These are phyloP conservation scores for Erythrocercus mccallii DNA, from an alignment of 2,113 vertebrate genomes.

Conservation along the genomic window DNA sequence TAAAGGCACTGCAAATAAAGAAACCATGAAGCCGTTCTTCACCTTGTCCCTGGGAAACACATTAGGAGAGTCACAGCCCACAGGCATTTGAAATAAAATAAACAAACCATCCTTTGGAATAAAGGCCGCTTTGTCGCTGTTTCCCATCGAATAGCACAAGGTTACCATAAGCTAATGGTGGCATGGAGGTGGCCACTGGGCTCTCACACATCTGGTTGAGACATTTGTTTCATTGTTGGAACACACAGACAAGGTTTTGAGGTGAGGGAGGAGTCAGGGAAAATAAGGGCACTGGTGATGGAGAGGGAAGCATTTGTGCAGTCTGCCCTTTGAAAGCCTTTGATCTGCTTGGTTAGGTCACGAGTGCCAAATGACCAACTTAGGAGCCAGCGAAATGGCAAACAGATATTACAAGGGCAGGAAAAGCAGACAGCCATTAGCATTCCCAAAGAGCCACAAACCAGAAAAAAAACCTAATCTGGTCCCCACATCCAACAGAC, in stretches of 20 bases:
- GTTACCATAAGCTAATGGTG: background rate
- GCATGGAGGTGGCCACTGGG: background rate
- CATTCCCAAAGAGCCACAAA: constrained; percentile 64
- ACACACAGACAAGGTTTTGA: background rate
- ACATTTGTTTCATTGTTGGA: background rate
- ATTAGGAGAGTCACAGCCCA: constrained; percentile 28
- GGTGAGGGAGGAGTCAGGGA: constrained; percentile 8
- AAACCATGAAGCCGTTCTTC: constrained; percentile 38
- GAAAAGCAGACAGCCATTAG: constrained; percentile 65
- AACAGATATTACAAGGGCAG: constrained; percentile 64
- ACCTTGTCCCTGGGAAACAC: constrained; percentile 44
- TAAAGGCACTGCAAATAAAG: constrained; percentile 30
- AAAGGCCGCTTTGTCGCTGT: constrained; percentile 13
- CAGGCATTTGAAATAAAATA: constrained; percentile 41
- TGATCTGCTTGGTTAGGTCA: constrained; percentile 61
- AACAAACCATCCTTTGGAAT: constrained; percentile 8
- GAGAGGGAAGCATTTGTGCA: constrained; percentile 24
- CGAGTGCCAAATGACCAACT: constrained; percentile 54
- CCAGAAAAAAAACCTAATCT: constrained; percentile 3
- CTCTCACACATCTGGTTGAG: background rate
- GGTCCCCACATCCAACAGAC: constrained; percentile 56
- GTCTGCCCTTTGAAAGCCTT: constrained; percentile 44
- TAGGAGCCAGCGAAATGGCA: constrained; percentile 55
- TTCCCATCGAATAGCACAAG: background rate
- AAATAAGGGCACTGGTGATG: background rate